Evolutionary conservation across 2,888 invertebrate genomes (phyloP).

Genomic region (Abscondita cerata): DNA sequence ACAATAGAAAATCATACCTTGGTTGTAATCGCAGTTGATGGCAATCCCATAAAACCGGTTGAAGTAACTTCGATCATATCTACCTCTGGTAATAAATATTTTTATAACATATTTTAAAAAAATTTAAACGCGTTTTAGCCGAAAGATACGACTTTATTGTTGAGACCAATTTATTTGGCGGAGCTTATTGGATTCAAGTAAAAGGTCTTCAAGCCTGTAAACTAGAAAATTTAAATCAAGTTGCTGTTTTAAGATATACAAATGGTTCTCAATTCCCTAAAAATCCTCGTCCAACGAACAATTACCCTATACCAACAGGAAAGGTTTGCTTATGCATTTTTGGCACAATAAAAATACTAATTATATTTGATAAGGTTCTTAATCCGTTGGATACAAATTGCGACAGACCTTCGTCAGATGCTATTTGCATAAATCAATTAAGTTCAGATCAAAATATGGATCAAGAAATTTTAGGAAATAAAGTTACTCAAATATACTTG

Average conservation of each 20-base stretch:
- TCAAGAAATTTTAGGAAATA: slow-evolving; percentile 79
- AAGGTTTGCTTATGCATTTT: slow-evolving; percentile 74
- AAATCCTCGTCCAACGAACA: slow-evolving; percentile 78
- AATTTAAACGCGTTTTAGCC: slow-evolving; percentile 69
- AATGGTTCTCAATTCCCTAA: slow-evolving; percentile 85
- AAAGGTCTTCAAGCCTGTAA: slow-evolving; percentile 92
- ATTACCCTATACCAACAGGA: slow-evolving; percentile 86
- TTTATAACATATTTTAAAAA: background rate
- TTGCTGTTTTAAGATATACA: slow-evolving; percentile 86
- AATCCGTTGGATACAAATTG: slow-evolving; percentile 89
- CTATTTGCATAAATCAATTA: slow-evolving; percentile 85
- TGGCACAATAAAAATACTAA: no score
- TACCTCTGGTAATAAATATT: slow-evolving; percentile 75
- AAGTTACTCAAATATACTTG: slow-evolving; percentile 88
- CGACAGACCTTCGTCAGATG: slow-evolving; percentile 76
- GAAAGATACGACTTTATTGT: slow-evolving; percentile 94
- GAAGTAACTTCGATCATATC: slow-evolving; percentile 87
- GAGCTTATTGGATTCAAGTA: slow-evolving; percentile 91
- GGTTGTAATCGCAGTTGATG: slow-evolving; percentile 86
- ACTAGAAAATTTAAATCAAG: slow-evolving; percentile 80
- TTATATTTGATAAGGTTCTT: no score
- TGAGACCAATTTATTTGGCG: slow-evolving; percentile 79
- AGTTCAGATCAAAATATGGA: slow-evolving; percentile 82
- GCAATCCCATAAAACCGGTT: slow-evolving; percentile 88
- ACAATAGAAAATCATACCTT: slow-evolving; percentile 87